phyloP scores from a whole-genome alignment of 1,140 invertebrate species.

The Ceratitis capitata region DNA sequence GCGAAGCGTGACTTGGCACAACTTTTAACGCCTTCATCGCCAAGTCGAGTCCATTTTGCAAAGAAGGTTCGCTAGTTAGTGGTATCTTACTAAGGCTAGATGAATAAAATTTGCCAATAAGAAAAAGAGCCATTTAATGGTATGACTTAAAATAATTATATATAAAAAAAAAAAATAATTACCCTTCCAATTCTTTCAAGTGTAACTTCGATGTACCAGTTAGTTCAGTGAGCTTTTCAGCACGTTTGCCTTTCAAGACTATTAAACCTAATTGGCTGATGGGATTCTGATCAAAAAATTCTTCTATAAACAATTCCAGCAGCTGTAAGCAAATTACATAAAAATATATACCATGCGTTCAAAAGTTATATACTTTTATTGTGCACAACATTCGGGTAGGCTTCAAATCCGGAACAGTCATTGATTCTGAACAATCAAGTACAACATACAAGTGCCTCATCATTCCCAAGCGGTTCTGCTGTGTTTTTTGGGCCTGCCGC shows the following conservation, averaged over 20 bases:
- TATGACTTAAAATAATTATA: not conserved
- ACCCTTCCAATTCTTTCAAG: constrained; percentile 73
- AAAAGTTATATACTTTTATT: constrained; percentile 75
- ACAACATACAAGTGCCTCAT: constrained; percentile 94
- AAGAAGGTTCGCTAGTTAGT: constrained; percentile 87
- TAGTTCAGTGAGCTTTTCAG: constrained; percentile 90
- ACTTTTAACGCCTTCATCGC: constrained; percentile 87
- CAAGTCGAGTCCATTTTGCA: constrained; percentile 94
- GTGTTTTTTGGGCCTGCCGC: constrained; percentile 75
- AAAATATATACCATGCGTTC: not conserved
- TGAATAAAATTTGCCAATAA: constrained; percentile 36
- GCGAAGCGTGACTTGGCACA: constrained; percentile 91
- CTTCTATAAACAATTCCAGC: constrained; percentile 92
- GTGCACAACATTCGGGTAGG: constrained; percentile 91
- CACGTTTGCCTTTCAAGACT: constrained; percentile 90
- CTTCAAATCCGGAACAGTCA: constrained; percentile 94
- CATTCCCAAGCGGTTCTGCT: constrained; percentile 87
- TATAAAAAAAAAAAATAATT: too few species aligned
- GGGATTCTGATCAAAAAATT: constrained; percentile 98
- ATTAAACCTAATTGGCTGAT: constrained; percentile 97
- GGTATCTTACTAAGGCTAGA: constrained; percentile 69
- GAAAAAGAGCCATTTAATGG: too few species aligned
- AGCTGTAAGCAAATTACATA: too few species aligned
- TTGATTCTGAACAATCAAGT: constrained; percentile 91
- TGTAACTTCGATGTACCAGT: constrained; percentile 87